Conservation (phyloP, 2,797 vertebrate genomes). For the Schizopygopsis pylzovi region DNA sequence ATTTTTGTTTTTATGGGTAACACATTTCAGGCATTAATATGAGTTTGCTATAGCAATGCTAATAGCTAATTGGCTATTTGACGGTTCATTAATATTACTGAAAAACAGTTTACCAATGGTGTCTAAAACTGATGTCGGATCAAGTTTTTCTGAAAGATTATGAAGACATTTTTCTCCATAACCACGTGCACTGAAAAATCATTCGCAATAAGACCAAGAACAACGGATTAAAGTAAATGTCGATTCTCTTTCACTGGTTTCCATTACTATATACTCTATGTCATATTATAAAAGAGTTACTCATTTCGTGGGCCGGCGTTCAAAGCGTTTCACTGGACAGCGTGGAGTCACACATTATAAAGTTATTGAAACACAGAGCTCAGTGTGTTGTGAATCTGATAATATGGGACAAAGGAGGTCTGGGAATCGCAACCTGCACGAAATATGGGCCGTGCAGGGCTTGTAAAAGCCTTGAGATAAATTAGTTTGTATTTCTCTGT, state of each 20-base stretch:
- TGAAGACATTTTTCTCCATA: neutral
- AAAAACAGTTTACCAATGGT: neutral
- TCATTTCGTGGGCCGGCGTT: slow-evolving; percentile 73
- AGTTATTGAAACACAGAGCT: slow-evolving; percentile 73
- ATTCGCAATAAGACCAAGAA: neutral
- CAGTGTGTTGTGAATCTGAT: slow-evolving; percentile 67
- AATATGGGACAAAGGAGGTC: slow-evolving; percentile 67
- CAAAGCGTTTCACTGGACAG: slow-evolving; percentile 77
- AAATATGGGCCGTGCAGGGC: slow-evolving; percentile 78
- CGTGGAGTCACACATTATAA: slow-evolving; percentile 74
- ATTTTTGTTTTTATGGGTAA: neutral
- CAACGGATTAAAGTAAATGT: neutral
- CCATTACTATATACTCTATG: slow-evolving; percentile 69
- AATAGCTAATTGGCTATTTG: neutral
- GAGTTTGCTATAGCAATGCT: neutral
- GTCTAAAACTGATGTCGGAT: neutral
- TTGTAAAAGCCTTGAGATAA: slow-evolving; percentile 85
- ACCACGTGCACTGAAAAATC: neutral
- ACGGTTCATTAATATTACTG: neutral
- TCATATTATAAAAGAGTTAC: slow-evolving; percentile 75
- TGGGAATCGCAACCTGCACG: slow-evolving; percentile 69
- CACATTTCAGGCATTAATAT: neutral
- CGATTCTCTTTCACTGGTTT: slow-evolving; percentile 62
- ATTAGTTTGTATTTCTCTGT: slow-evolving; percentile 88
- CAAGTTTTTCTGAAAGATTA: neutral